A percentile compares a stretch with the other conserved stretches of the same genome.
phyloP scores from a whole-genome alignment of 2,797 vertebrate species.

The Melopsittacus undulatus region DNA sequence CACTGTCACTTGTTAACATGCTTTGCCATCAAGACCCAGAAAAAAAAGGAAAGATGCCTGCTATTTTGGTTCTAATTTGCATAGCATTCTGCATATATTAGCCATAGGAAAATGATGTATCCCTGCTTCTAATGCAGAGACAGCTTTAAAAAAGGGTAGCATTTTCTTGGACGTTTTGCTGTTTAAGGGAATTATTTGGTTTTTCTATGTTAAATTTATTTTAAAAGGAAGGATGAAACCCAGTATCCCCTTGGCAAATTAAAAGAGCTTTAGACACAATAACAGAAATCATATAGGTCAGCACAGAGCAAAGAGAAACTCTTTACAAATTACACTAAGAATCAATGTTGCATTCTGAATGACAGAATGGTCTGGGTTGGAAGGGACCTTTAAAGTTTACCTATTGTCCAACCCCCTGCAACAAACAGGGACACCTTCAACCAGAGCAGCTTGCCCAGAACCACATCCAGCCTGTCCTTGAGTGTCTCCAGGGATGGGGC shows the following conservation, averaged over 20 bases:
- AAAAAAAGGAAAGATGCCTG: not conserved
- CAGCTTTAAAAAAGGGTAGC: not conserved
- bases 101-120: not conserved
- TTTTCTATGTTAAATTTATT: not conserved
- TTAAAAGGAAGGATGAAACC: not conserved
- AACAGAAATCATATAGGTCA: conserved; percentile 49
- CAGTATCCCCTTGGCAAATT: not conserved
- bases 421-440: not conserved
- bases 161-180: not conserved
- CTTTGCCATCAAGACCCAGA: not conserved
- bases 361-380: not conserved
- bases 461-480: not conserved
- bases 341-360: not conserved
- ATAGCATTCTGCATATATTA: not conserved
- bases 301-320: conserved; percentile 55
- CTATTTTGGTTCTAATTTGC: not conserved
- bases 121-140: not conserved
- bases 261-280: not conserved
- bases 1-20: not conserved
- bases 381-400: not conserved
- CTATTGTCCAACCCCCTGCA: not conserved
- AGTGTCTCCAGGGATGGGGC: not conserved
- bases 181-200: not conserved
- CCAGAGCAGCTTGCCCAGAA: not conserved
- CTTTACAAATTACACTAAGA: not conserved